Base-by-base conservation (phyloP, 2,888 invertebrate species). In the Clitarchus hookeri region DNA sequence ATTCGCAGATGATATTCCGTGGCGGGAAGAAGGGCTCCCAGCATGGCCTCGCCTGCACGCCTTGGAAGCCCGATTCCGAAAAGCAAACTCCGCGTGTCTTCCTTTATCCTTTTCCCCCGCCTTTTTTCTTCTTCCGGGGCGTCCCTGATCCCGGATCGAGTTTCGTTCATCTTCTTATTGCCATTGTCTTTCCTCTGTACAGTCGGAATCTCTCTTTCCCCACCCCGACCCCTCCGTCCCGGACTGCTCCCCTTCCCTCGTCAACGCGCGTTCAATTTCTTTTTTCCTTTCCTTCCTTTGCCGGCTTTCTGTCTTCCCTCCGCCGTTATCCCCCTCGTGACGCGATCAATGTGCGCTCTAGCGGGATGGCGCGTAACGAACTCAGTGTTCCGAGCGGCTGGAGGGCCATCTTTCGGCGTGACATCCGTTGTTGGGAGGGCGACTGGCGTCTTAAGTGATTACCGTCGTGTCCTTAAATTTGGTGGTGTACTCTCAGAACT, bases 341-440 rank as follows among this genome's bases (percentile, higher is more conserved):
- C 25, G 78, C 78, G 84, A 85, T 85, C 84, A 85, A 85, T 85
- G 84, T 77, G 84, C 84, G 84, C 44, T 77, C 84, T 84, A 84
- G 84, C 84, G 84, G 78, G 84, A 85, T 77, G 44, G 44, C 84
- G 84, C 84, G 84, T 78, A 78, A 79, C 79, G 78, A 78, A 85
- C 25, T 78, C 84, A 44, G 44, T 85, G 77, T 85, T 85, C 79
- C 84, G 78, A 78, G 79, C 77, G 77, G 78, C 79, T 77, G 78
- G 82, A 65, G 65, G 23, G 65, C 19, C 65, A n/a, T 65, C 65
- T 65, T 65, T 65, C n/a, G 65, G 65, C 65, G 65, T 65, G 65
- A 65, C 65, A 65, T 65, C 65, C 65, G 65, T 65, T 65, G 65
- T n/a, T 23, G 19, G 65, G 65, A 65, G 65, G 65, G 65, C 65